phyloP scores from a whole-genome alignment of 23 tunicate species.

The Phallusia fumigata region DNA sequence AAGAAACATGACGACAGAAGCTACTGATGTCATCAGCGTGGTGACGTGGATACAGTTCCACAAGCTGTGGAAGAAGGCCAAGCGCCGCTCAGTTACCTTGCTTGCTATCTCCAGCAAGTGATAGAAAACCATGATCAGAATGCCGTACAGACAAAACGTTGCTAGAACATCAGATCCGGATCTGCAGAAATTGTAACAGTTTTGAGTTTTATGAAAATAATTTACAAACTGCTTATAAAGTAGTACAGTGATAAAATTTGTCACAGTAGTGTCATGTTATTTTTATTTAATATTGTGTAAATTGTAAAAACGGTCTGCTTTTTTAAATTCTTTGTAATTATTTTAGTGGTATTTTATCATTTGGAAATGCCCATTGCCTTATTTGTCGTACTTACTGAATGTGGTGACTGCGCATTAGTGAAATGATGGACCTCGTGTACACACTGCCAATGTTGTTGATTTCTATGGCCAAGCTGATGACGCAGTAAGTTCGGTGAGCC shows the following conservation, averaged over 20 bases:
- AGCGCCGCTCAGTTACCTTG: conserved; percentile 28
- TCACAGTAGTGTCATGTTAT: no score
- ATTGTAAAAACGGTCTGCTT: no score
- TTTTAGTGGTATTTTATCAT: no score
- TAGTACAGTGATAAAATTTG: no score
- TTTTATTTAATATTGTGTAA: no score
- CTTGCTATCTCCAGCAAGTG: conserved; percentile 41
- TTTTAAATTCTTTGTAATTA: no score
- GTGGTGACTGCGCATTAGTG: conserved; percentile 42
- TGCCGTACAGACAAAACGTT: conserved; percentile 25
- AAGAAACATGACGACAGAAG: conserved; percentile 18
- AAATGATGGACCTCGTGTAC: conserved; percentile 18
- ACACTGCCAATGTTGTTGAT: conserved; percentile 36
- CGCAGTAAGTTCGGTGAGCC: conserved; percentile 26
- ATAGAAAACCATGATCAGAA: conserved; percentile 49
- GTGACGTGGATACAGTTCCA: conserved; percentile 41
- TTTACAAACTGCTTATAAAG: no score
- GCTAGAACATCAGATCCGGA: conserved; percentile 33
- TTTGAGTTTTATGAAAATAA: no score
- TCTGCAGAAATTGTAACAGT: background rate
- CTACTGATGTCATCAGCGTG: conserved; percentile 4
- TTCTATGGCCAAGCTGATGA: conserved; percentile 40
- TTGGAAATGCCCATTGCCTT: no score
- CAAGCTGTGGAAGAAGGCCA: conserved; percentile 24
- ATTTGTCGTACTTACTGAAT: conserved; percentile 28